Percentiles rank a stretch among this genome's conserved stretches.
These are phyloP conservation scores for Nylanderia fulva DNA, from an alignment of 1,140 invertebrate species.

Conservation along the genomic window DNA sequence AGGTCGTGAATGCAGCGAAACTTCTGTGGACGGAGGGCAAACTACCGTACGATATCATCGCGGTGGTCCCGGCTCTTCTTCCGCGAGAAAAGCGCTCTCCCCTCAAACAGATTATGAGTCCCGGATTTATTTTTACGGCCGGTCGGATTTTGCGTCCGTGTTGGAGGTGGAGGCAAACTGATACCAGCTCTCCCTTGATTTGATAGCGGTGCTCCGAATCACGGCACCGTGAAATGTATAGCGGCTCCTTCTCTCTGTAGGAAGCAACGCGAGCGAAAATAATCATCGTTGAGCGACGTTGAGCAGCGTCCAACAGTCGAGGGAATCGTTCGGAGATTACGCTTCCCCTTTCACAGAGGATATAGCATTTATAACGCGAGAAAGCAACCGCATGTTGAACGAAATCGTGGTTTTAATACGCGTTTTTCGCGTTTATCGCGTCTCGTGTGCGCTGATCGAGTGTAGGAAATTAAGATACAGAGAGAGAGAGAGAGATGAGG, in stretches of 20 bases:
- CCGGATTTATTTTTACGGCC: slow-evolving; percentile 76
- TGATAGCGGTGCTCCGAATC: slow-evolving; percentile 20
- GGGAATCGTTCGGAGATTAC: not conserved
- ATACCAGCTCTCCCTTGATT: slow-evolving; percentile 46
- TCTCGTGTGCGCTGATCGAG: slow-evolving; percentile 6
- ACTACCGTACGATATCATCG: slow-evolving; percentile 23
- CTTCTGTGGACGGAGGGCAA: slow-evolving; percentile 20
- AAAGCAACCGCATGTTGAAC: not conserved
- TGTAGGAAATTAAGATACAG: slow-evolving; percentile 39
- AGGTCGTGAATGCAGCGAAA: slow-evolving; percentile 6
- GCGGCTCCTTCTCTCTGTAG: slow-evolving; percentile 1
- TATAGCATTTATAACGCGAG: not conserved
- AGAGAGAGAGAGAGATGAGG: not conserved
- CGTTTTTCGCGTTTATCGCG: slow-evolving; percentile 7
- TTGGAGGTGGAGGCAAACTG: not conserved
- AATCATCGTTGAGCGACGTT: slow-evolving; percentile 22
- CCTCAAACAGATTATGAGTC: slow-evolving; percentile 75
- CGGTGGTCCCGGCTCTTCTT: not conserved
- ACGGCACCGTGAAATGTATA: slow-evolving; percentile 47
- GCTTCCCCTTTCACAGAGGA: not conserved
- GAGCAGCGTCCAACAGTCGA: not conserved
- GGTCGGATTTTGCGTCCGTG: not conserved
- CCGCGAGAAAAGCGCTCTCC: slow-evolving; percentile 49
- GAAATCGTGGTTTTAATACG: slow-evolving; percentile 22
- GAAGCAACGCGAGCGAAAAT: slow-evolving; percentile 45